Evolutionary conservation across 2,888 invertebrate genomes (phyloP).

Genomic region (Andrena marginata): DNA sequence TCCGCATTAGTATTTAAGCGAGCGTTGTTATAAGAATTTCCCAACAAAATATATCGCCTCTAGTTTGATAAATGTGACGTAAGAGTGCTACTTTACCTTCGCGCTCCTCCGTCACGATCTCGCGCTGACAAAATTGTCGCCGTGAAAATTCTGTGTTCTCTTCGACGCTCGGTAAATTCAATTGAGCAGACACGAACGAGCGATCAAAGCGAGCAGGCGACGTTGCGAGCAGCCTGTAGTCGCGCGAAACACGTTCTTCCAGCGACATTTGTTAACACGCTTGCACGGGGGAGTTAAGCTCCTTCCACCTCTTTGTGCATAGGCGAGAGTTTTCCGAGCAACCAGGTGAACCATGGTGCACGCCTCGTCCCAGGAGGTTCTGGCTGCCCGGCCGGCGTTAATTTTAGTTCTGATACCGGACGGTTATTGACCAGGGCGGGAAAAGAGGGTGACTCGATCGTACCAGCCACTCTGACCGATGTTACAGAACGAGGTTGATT

Average conservation of each 20-base stretch:
- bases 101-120: background rate
- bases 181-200: constrained; percentile 42
- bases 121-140: background rate
- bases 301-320: constrained; percentile 33
- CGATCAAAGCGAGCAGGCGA: constrained; percentile 55
- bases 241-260: constrained; percentile 3
- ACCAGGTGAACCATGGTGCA: constrained; percentile 48
- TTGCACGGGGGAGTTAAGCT: constrained; percentile 9
- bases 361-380: constrained; percentile 20
- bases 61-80: no score
- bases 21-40: no score
- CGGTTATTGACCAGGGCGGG: constrained; percentile 39
- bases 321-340: constrained; percentile 33
- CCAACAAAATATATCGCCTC: no score
- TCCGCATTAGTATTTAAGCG: no score
- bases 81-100: background rate
- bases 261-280: constrained; percentile 33
- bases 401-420: constrained; percentile 59
- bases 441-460: constrained; percentile 23
- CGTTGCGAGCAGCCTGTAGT: constrained; percentile 3
- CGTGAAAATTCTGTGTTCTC: constrained; percentile 5
- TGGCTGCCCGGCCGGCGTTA: constrained; percentile 37
- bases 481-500: constrained; percentile 19
- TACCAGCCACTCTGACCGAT: constrained; percentile 24
- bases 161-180: constrained; percentile 12